A percentile compares a stretch with the other conserved stretches of the same genome.
Evolutionary conservation across 2,113 vertebrate species (phyloP).

Genomic region (Rhea pennata): DNA sequence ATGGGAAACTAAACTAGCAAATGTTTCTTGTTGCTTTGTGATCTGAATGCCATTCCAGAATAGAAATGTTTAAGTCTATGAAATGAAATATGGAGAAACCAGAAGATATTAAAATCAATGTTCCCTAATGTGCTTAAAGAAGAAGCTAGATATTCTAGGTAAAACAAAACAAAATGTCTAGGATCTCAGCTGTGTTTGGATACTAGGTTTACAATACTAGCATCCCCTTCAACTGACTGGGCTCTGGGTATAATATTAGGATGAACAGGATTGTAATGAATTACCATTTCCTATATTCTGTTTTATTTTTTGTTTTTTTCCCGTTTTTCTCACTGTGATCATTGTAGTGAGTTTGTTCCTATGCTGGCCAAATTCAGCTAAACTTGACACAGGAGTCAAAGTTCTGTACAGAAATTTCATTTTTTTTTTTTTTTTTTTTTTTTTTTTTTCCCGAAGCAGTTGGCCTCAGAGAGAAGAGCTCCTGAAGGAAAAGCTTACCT

Average conservation of each 20-base stretch:
- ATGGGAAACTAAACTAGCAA: neutral
- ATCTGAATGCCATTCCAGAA: neutral
- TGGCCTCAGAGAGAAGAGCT: neutral
- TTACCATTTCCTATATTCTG: neutral
- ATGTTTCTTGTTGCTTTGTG: neutral
- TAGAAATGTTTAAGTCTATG: neutral
- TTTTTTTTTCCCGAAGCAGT: neutral
- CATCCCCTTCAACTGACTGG: neutral
- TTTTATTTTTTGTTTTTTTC: neutral
- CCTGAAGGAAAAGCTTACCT: neutral
- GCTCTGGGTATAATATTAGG: no score
- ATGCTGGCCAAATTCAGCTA: neutral
- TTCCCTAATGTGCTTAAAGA: neutral
- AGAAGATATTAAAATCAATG: no score
- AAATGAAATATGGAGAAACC: neutral
- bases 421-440: neutral
- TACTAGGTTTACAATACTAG: neutral
- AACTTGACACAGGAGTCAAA: neutral
- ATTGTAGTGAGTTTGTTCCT: neutral
- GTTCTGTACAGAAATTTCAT: neutral
- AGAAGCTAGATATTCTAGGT: neutral
- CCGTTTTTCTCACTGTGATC: neutral
- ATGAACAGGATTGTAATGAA: neutral
- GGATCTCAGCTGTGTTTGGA: neutral
- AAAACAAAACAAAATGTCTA: neutral